Percentiles rank a stretch among this genome's conserved stretches.
Conservation (phyloP, 2,888 invertebrate species). For the Dexiosoma caninum region DNA sequence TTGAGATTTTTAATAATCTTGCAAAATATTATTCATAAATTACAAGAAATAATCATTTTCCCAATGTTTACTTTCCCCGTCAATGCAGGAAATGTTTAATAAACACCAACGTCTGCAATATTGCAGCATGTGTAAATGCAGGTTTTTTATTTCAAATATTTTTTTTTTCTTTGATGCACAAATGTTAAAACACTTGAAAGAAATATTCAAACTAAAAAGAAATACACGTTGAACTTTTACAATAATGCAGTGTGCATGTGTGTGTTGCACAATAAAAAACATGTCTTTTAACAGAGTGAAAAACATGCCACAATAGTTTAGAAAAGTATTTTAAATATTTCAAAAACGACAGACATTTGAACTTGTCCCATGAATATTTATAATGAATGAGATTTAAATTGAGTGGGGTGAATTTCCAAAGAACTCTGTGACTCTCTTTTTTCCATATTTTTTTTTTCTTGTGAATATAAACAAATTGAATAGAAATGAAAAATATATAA, state of each 20-base stretch:
- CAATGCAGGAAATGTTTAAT: conserved; percentile 49
- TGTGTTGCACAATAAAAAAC: too few relatives aligned
- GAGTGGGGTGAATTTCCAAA: not conserved
- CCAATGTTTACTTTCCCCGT: conserved; percentile 29
- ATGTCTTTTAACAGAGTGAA: not conserved
- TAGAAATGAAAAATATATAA: too few relatives aligned
- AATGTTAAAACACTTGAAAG: not conserved
- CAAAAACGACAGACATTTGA: conserved; percentile 19
- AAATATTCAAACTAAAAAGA: not conserved
- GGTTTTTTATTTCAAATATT: conserved; percentile 1
- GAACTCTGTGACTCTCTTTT: not conserved
- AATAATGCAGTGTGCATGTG: not conserved
- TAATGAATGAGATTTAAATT: not conserved
- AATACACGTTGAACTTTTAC: not conserved
- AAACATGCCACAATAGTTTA: not conserved
- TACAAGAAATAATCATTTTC: too few relatives aligned
- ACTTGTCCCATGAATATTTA: conserved; percentile 29
- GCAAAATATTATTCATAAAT: too few relatives aligned
- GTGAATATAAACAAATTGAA: too few relatives aligned
- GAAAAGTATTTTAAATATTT: not conserved
- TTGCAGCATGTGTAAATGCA: not conserved
- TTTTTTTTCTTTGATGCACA: too few relatives aligned
- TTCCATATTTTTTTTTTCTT: too few relatives aligned
- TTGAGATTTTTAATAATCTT: too few relatives aligned
- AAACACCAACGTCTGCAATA: conserved; percentile 26